These are phyloP conservation scores for Linnaemya vulpina DNA, from an alignment of 2,888 invertebrate genomes.

Conservation along the genomic window DNA sequence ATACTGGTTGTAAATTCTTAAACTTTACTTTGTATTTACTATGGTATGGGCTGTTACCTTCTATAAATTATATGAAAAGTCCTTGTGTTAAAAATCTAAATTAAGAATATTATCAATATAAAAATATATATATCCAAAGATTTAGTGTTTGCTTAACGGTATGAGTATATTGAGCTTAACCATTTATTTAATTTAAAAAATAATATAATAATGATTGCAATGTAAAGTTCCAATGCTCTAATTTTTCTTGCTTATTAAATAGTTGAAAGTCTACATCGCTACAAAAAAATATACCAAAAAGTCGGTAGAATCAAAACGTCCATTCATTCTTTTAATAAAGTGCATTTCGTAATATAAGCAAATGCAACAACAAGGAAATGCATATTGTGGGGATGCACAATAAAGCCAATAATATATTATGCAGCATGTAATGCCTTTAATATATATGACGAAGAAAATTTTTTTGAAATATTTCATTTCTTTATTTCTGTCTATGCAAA, in stretches of 20 bases:
- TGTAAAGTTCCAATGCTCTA: not conserved
- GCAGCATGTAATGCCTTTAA: not conserved
- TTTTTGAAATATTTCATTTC: conserved; percentile 62
- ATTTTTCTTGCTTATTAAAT: not conserved
- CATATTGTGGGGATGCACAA: conserved; percentile 27
- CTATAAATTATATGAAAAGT: too few species aligned
- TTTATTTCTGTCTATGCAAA: conserved; percentile 59
- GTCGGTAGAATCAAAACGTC: not conserved
- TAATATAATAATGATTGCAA: too few species aligned
- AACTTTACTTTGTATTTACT: too few species aligned
- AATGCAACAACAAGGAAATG: not conserved
- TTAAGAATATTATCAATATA: too few species aligned
- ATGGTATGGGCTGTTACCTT: too few species aligned
- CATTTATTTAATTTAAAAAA: too few species aligned
- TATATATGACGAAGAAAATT: conserved; percentile 5
- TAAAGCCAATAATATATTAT: conserved; percentile 56
- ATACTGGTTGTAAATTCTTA: too few species aligned
- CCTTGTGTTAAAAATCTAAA: too few species aligned
- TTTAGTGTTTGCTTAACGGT: too few species aligned
- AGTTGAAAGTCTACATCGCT: not conserved
- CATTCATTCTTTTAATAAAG: not conserved
- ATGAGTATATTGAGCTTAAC: too few species aligned
- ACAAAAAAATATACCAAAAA: not conserved
- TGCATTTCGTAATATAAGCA: not conserved
- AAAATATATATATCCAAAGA: too few species aligned